Base-by-base conservation (phyloP, 2,797 vertebrate genomes). In the Peromyscus nudipes region DNA sequence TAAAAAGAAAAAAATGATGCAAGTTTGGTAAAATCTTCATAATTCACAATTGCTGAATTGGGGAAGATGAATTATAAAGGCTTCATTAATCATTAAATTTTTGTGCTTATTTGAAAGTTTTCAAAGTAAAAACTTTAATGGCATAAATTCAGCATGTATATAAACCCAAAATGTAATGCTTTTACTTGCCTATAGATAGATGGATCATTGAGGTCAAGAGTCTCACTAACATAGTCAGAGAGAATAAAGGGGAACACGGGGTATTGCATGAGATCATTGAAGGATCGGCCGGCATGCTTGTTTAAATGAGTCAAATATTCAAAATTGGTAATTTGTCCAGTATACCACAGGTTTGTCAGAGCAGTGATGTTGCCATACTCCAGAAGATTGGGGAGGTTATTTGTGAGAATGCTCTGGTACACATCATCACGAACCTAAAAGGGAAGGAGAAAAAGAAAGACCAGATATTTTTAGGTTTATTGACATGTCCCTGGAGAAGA, bases 211-310 rank as follows among this genome's bases (percentile, higher is more conserved):
- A 99, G 99, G 98, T 99, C 99, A 65, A 99, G 98, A 0, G 99
- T 99, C 98, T 99, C 99, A 91, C 96, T 99, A 96, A 97, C 98
- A 97, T 99, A 99, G 98, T 99, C 99, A 49, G 99, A 98, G 97
- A 99, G 99, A 96, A 99, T 99, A 90, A 99, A 99, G 23, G 99
- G 99, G 98, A 99, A 99, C 97, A 99, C 99, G 0, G 99, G 99
- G 97, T 99, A 99, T 97, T 99, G 99, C 99, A 99, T 99, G 97
- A 99, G 99, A 97, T 99, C 99, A 91, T 99, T 99, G 98, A 99
- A 99, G 96, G 99, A 99, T 97, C 99, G 99, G 1, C 99, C 99
- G 0, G 99, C 99, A n/a, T 99, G 99, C 98, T 99, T 99, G 99
- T 99, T 99, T 97, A 99, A 99, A 96, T 99, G 99, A 3, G 99